phyloP scores from a whole-genome alignment of 1,140 invertebrate species.

The Colletes gigas region DNA sequence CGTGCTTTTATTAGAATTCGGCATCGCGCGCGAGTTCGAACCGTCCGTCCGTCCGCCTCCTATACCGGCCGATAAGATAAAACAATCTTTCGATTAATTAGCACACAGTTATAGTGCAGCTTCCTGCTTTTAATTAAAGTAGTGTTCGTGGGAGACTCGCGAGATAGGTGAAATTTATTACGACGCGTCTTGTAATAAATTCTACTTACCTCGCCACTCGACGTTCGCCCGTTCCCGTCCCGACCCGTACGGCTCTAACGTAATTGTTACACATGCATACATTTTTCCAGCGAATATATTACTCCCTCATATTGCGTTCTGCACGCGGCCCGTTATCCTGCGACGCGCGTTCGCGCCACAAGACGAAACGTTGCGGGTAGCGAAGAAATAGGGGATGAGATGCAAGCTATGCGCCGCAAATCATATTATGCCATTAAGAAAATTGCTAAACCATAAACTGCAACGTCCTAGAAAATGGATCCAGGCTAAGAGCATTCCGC shows the following conservation, averaged over 20 bases:
- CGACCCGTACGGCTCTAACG: conserved; percentile 32
- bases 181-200: conserved; percentile 59
- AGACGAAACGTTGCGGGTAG: not conserved
- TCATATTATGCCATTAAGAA: not conserved
- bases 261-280: conserved; percentile 58
- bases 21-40: conserved; percentile 6
- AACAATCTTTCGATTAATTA: conserved; percentile 52
- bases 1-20: conserved; percentile 49
- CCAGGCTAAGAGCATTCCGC: no score
- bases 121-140: conserved; percentile 64
- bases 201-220: conserved; percentile 55
- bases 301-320: conserved; percentile 9
- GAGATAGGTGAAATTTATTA: conserved; percentile 63
- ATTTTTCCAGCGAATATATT: conserved; percentile 52
- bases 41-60: conserved; percentile 16
- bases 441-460: not conserved
- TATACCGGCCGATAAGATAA: conserved; percentile 48
- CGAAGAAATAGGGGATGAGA: not conserved
- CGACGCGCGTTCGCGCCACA: not conserved
- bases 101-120: conserved; percentile 43
- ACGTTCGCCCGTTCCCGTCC: conserved; percentile 44
- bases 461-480: not conserved
- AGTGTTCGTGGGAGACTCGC: conserved; percentile 47
- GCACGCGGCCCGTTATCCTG: not conserved
- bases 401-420: not conserved